Percentiles rank a stretch among this genome's conserved stretches.
Conservation (phyloP, 2,888 invertebrate species). For the Rotaria magnacalcarata region DNA sequence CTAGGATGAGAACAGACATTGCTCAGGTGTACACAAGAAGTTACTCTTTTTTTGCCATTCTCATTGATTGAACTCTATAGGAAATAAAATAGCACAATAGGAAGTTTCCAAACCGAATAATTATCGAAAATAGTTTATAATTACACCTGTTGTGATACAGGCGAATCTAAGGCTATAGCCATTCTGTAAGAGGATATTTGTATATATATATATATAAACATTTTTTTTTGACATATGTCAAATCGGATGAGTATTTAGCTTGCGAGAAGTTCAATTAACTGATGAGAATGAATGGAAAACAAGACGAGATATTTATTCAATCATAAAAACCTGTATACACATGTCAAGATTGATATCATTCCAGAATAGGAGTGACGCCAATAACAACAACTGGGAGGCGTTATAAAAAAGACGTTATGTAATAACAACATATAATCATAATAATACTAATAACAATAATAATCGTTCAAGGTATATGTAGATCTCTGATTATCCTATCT, state of each 20-base stretch:
- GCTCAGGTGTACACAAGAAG: neutral
- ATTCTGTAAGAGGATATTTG: too few species aligned
- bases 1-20: neutral
- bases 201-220: too few species aligned
- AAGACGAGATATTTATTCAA: neutral
- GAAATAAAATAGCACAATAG: too few species aligned
- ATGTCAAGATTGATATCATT: slow-evolving; percentile 15
- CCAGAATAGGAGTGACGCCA: neutral
- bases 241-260: neutral
- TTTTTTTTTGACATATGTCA: too few species aligned
- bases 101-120: too few species aligned
- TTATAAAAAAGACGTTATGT: neutral
- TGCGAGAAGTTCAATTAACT: neutral
- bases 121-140: too few species aligned
- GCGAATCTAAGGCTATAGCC: too few species aligned
- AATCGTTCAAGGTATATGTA: neutral
- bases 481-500: neutral
- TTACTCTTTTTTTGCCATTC: neutral
- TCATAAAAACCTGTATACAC: neutral
- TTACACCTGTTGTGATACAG: too few species aligned
- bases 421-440: neutral
- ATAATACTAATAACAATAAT: too few species aligned
- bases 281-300: too few species aligned
- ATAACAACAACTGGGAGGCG: neutral
- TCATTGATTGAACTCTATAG: neutral